Base-by-base conservation (phyloP, 2,888 invertebrate species). In the Myopa tessellatipennis region DNA sequence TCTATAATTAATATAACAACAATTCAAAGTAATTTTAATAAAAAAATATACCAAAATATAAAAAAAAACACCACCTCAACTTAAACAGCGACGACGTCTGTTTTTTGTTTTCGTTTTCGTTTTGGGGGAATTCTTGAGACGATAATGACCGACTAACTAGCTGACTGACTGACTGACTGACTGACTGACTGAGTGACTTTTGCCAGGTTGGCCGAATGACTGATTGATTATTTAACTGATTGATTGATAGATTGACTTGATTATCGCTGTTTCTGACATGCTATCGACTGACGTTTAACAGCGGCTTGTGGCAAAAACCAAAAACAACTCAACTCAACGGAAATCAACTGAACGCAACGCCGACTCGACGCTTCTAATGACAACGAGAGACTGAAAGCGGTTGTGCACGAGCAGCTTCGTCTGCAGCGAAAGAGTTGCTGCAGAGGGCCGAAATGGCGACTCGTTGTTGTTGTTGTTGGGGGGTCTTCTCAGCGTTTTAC, bases 321-420 rank as follows among this genome's bases (percentile, higher is more conserved):
- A 78, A 74, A 79, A 68, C 71, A 67, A 75, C 26, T 34, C 50
- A 72, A 71, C 72, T 45, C 60, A 75, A 67, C 74, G 52, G 14
- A 74, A 74, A 52, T 67, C 14, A 60, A 74, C 68, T 38, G 16
- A 68, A 63, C 76, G 70, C 55, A 75, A 65, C 40, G 40, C 63
- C 75, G 71, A 78, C 77, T 79, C 74, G 68, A 73, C 80, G 69
- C 79, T 79, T 77, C 72, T 77, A 79, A 75, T 60, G 78, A 77
- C 79, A 78, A 73, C 80, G 79, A 80, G 79, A 80, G 78, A 80
- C 80, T 80, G 70, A 80, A 79, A 67, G 52, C 65, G 50, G 4
- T 65, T 14, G 7, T 34, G 65, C 16, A 70, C 61, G 76, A 76
- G 58, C 50, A 18, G 36, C 52, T 36, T 38, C 38, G 74, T 45